Conservation (phyloP, 2,797 vertebrate species). For the Pipistrellus kuhlii region DNA sequence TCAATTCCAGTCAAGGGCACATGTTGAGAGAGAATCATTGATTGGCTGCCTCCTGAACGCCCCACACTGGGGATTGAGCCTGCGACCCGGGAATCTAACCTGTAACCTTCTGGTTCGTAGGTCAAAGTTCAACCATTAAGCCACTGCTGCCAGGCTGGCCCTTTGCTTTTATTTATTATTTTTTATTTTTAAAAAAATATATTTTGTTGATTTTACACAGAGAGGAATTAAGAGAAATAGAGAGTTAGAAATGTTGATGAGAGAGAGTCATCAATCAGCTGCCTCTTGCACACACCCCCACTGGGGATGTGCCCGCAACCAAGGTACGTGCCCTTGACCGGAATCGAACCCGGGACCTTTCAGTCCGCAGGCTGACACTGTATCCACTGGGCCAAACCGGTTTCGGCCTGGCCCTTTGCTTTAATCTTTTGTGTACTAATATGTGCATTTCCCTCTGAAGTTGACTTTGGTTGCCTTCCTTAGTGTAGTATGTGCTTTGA, state of each 20-base stretch:
- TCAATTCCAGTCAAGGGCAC: too few species aligned
- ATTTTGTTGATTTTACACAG: too few species aligned
- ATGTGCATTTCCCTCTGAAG: slow-evolving; percentile 9
- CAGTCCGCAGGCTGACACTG: too few species aligned
- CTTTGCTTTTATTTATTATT: background rate
- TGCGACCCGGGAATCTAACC: background rate
- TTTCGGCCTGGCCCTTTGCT: background rate
- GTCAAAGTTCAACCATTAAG: background rate
- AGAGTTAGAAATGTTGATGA: too few species aligned
- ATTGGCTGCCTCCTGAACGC: background rate
- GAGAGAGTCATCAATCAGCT: too few species aligned
- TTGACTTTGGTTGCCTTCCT: background rate
- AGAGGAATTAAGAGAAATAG: too few species aligned
- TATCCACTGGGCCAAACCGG: too few species aligned
- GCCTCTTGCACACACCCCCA: too few species aligned
- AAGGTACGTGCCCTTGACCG: too few species aligned
- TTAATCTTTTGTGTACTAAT: background rate
- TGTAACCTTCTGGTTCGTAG: background rate
- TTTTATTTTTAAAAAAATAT: too few species aligned
- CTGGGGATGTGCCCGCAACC: too few species aligned
- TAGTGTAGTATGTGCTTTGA: background rate
- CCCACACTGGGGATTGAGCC: background rate
- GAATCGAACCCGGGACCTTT: too few species aligned
- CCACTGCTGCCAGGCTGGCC: background rate
- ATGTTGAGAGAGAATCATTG: background rate